Percentiles rank a stretch among this genome's conserved stretches.
These are phyloP conservation scores for Phylloscopus trochiloides DNA, from an alignment of 2,113 vertebrate species.

Conservation along the genomic window DNA sequence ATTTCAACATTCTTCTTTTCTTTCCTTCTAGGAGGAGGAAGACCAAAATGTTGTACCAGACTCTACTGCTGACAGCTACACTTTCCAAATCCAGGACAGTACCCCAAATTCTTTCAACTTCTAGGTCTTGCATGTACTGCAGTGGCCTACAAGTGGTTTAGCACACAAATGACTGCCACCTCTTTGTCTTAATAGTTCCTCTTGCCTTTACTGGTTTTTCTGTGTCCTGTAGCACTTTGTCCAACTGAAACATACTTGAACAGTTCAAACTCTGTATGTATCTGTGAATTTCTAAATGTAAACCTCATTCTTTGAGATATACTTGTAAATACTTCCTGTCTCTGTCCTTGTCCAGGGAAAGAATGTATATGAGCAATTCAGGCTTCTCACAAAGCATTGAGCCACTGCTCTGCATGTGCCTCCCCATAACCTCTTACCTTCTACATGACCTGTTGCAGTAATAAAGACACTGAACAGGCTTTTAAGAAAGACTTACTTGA, in stretches of 20 bases:
- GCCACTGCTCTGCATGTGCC: not conserved
- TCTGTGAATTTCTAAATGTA: conserved; percentile 63
- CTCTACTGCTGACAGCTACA: conserved; percentile 72
- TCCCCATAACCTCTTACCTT: not conserved
- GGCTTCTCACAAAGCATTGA: not conserved
- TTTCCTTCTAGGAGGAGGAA: conserved; percentile 79
- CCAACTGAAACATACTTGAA: conserved; percentile 75
- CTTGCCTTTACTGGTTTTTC: conserved; percentile 59
- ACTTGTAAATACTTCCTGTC: conserved; percentile 70
- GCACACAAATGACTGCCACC: not conserved
- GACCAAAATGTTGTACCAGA: conserved; percentile 82
- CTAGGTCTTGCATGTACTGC: conserved; percentile 51
- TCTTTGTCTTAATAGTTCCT: conserved; percentile 52
- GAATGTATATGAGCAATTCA: not conserved
- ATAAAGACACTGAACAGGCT: not conserved
- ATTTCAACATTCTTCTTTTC: not conserved
- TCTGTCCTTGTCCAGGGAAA: not conserved
- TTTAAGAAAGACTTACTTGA: conserved; percentile 34
- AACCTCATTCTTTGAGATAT: not conserved
- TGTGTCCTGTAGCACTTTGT: conserved; percentile 78
- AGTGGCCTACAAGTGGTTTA: not conserved
- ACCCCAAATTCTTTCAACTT: conserved; percentile 83
- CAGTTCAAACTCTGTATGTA: conserved; percentile 68
- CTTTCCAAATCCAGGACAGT: conserved; percentile 78
- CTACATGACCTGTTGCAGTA: not conserved